phyloP scores from a whole-genome alignment of 1,140 invertebrate genomes.

The Stenopsyche tienmushanensis region DNA sequence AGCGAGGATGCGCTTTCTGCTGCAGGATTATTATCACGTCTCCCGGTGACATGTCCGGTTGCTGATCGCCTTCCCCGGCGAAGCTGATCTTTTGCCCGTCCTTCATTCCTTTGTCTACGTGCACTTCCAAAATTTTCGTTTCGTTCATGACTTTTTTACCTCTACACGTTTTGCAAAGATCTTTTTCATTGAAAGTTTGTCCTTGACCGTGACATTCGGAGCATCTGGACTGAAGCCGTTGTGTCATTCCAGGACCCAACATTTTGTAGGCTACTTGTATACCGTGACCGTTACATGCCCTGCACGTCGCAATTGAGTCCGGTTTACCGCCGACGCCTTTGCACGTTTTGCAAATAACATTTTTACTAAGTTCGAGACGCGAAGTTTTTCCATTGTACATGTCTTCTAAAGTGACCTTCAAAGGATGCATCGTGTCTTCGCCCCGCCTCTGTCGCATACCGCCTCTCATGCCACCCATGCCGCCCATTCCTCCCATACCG shows the following conservation, averaged over 20 bases:
- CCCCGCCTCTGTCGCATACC: constrained; percentile 57
- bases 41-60: constrained; percentile 78
- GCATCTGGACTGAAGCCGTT: constrained; percentile 79
- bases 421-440: constrained; percentile 70
- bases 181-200: constrained; percentile 76
- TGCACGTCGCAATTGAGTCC: constrained; percentile 69
- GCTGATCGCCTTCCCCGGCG: constrained; percentile 86
- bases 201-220: constrained; percentile 68
- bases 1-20: constrained; percentile 76
- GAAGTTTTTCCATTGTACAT: constrained; percentile 87
- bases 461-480: constrained; percentile 47
- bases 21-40: constrained; percentile 89
- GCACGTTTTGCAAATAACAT: constrained; percentile 83
- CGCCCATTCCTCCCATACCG: constrained; percentile 58
- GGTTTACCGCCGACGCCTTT: constrained; percentile 82
- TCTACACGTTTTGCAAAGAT: constrained; percentile 76
- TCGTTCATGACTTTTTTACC: constrained; percentile 79
- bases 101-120: constrained; percentile 89
- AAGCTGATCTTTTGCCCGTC: constrained; percentile 87
- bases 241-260: constrained; percentile 79
- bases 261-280: constrained; percentile 69
- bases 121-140: constrained; percentile 83
- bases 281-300: constrained; percentile 76
- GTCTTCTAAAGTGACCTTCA: constrained; percentile 84
- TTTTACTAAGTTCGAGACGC: constrained; percentile 82